Evolutionary conservation across 2,888 invertebrate species (phyloP), one percentile per base, ranked within the genome.

Genomic region (Xanthostigma xanthostigma): DNA sequence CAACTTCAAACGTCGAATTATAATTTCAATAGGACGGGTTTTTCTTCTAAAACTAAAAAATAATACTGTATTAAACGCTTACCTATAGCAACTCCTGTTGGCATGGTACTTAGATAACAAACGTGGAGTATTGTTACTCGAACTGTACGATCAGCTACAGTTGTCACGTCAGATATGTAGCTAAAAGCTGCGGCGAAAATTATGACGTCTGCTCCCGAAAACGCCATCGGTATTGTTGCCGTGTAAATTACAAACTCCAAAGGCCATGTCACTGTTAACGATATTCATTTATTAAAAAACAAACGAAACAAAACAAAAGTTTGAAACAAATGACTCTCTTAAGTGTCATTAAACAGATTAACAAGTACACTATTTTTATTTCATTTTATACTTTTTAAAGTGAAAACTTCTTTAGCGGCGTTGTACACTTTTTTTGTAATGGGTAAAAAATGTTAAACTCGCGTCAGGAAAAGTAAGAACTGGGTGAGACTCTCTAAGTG

Each of bases 91-190:
- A 87, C 78, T 41, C 92, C 92, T 1, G 79, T 73, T 0, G 91
- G 90, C 76, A 89, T 85, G 0, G 92, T 84, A 48, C 81, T 77
- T 55, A 92, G 74, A 60, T 90, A 87, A 57, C 84, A 79, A 0
- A 84, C 77, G 60, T 93, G 92, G 48, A 92, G 64, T 45, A 93
- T 77, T 0, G 88, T 85, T 4, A 92, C 81, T 50, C 91, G 70
- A 14, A 86, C 62, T 0, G 92, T 92, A 50, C 91, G 73, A 56
- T 79, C 76, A 50, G 77, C 67, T 2, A 76, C 56, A 0, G 79
- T 74, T 0, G 88, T 79, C 12, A 89, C 74, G 58, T 91, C 90
- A 1, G 88, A 79, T 44, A 92, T 74, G 61, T 91, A 91, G 0
- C 86, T 73, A 60, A 86, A 87, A 51, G 81, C 81, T 0, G 81